Base-by-base conservation (phyloP, 1,140 invertebrate genomes). In the Penaeus indicus region DNA sequence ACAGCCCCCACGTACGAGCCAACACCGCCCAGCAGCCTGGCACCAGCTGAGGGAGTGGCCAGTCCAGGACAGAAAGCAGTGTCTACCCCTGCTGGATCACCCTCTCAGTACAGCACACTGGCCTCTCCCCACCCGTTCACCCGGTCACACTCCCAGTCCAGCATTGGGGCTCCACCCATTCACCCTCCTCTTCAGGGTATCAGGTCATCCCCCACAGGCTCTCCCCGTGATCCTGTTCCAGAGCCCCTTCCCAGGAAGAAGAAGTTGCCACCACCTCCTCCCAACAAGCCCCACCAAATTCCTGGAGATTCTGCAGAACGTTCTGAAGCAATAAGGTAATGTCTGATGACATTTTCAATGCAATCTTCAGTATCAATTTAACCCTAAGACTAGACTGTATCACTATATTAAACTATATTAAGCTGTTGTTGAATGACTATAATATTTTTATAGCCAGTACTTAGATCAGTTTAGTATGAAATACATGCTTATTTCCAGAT, bases 101-200 rank as follows among this genome's bases (percentile, higher is more conserved):
- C 80, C 32, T 88, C 86, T 18, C 78, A 88, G 27, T 88, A 88
- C 25, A 72, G 64, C 81, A 83, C 86, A 21, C 86, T 88, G 21
- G 86, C 86, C 19, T 88, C 86, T 32, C 86, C 88, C 10, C 88
- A 89, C 42, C 88, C 88, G 19, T 89, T 89, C 83, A 80, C 82
- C 27, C 88, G 88, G n/a, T 89, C 88, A 63, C 84, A 80, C 21
- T 89, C 88, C 13, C 88, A 89, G 75, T 69, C 82, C 18, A 80
- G 60, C 42, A 64, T 89, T 61, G 88, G 83, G 8, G 47, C 25
- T 32, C n/a, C 88, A 10, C 22, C 83, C 16, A 89, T 54, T 69
- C 83, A 84, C 19, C 7, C 79, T 25, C 78, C 88, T 25, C 54
- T 85, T 7, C 72, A 84, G 62, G 61, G 72, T 21, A 27, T 60